A percentile compares a stretch with the other conserved stretches of the same genome.
phyloP scores from a whole-genome alignment of 2,888 invertebrate genomes.

The Xestoiulus laeticollis region DNA sequence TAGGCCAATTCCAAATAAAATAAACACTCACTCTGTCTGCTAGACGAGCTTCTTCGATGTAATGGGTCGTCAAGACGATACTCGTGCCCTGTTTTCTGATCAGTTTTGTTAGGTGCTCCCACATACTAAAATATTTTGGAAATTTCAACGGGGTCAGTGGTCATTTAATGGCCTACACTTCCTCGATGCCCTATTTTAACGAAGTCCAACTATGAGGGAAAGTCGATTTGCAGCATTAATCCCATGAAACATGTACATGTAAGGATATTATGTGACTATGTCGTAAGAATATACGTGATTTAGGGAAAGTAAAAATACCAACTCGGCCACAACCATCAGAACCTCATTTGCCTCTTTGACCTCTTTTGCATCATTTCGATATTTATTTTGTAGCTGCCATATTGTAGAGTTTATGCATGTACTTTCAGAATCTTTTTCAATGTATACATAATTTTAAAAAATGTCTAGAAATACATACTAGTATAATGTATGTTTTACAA shows the following conservation, averaged over 20 bases:
- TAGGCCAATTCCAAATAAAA: background rate
- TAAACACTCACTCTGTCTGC: background rate
- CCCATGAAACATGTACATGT: background rate
- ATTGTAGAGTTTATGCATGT: no score
- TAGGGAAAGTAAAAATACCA: background rate
- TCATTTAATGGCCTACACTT: background rate
- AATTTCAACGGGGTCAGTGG: background rate
- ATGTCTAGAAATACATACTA: no score
- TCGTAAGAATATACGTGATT: background rate
- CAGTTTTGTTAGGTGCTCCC: background rate
- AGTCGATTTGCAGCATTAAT: background rate
- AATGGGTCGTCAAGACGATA: slow-evolving; percentile 28
- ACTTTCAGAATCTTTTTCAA: no score
- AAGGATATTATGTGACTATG: background rate
- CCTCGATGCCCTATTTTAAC: background rate
- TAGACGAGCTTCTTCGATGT: background rate
- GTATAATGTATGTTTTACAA: no score
- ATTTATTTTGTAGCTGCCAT: no score
- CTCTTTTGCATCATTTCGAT: no score
- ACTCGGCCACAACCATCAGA: no score
- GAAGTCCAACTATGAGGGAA: background rate
- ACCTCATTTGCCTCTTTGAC: no score
- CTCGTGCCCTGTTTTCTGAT: background rate
- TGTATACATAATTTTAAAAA: no score
- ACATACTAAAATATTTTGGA: background rate